phyloP scores from a whole-genome alignment of 1,140 invertebrate species.

The Pemphigus obesinymphae region DNA sequence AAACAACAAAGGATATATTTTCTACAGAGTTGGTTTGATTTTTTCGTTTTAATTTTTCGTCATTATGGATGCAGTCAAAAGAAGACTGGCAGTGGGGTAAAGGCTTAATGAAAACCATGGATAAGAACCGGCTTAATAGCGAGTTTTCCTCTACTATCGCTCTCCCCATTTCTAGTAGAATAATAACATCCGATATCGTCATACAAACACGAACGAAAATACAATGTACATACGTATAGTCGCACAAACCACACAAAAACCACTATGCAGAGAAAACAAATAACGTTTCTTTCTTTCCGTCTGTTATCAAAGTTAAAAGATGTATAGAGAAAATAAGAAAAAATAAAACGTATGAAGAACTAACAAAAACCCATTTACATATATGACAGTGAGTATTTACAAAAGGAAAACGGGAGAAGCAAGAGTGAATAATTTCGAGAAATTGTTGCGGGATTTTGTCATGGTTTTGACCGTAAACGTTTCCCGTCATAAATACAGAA shows the following conservation, averaged over 20 bases:
- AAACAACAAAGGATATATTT: neutral
- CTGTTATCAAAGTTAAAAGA: neutral
- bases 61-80: constrained; percentile 9
- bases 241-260: neutral
- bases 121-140: neutral
- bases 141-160: neutral
- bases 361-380: neutral
- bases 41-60: neutral
- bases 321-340: neutral
- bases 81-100: neutral
- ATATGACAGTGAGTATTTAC: neutral
- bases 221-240: neutral
- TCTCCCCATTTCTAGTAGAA: neutral
- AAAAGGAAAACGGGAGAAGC: neutral
- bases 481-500: neutral
- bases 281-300: neutral
- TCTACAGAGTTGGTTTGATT: neutral
- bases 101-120: neutral
- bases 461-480: neutral
- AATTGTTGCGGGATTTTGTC: neutral
- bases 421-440: neutral
- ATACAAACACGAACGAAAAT: neutral
- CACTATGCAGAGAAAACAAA: neutral
- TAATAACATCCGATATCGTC: neutral
- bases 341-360: neutral